These are phyloP conservation scores for Hypomesus transpacificus DNA, from an alignment of 2,113 vertebrate species.

Conservation along the genomic window DNA sequence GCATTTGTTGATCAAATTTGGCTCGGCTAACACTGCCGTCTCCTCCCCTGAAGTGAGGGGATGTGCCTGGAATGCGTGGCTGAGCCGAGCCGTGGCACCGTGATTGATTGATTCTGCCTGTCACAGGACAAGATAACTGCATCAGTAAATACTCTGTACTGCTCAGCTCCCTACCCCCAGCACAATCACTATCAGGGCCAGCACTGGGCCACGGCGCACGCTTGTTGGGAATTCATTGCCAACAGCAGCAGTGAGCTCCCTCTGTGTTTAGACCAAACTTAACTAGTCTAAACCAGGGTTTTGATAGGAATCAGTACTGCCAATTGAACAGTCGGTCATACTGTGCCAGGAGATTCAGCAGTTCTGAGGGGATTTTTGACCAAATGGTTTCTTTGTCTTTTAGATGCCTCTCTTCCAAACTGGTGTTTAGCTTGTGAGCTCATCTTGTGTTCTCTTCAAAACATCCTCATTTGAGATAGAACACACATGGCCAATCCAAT, in stretches of 20 bases:
- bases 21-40: constrained; percentile 84
- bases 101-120: constrained; percentile 97
- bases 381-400: constrained; percentile 42
- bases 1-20: constrained; percentile 99
- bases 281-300: constrained; percentile 8
- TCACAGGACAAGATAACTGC: constrained; percentile 96
- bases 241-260: constrained; percentile 14
- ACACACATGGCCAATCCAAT: constrained; percentile 63
- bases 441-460: constrained; percentile 57
- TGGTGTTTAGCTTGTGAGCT: constrained; percentile 46
- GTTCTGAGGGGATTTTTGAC: constrained; percentile 37
- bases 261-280: constrained; percentile 28
- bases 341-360: constrained; percentile 22
- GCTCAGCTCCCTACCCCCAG: constrained; percentile 72
- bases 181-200: constrained; percentile 77
- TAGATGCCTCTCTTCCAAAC: constrained; percentile 29
- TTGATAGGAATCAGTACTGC: constrained; percentile 5
- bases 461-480: constrained; percentile 49
- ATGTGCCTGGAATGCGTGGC: constrained; percentile 85
- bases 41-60: constrained; percentile 80
- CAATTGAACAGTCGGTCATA: constrained; percentile 30
- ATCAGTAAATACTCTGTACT: constrained; percentile 90
- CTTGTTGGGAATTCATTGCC: constrained; percentile 74
- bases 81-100: constrained; percentile 70
- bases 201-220: constrained; percentile 71